These are phyloP conservation scores for Podarcis raffonei DNA, from an alignment of 2,113 vertebrate species.

Conservation along the genomic window DNA sequence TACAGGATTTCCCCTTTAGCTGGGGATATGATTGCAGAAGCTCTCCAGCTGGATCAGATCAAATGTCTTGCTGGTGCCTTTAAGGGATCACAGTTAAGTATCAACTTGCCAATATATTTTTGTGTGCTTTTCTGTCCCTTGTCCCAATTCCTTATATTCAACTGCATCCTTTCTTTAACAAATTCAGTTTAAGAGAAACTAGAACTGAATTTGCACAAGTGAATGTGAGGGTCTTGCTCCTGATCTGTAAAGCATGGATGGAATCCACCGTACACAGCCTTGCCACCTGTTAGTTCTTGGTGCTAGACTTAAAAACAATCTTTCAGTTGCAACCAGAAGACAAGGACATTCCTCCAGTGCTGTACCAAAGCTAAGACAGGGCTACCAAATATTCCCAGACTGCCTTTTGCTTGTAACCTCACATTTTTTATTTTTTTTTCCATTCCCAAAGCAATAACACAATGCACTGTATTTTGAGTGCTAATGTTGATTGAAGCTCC, in stretches of 20 bases:
- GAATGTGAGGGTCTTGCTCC: neutral
- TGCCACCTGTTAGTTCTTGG: neutral
- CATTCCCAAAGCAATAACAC: conserved; percentile 59
- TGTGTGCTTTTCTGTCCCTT: neutral
- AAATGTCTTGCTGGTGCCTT: neutral
- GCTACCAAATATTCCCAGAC: conserved; percentile 9
- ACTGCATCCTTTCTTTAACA: neutral
- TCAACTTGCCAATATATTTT: neutral
- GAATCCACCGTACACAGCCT: no score
- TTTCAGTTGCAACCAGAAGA: neutral
- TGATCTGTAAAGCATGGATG: neutral
- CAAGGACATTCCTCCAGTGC: neutral
- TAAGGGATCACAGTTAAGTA: neutral
- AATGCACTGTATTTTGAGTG: conserved; percentile 61
- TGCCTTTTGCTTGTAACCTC: conserved; percentile 47
- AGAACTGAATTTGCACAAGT: neutral
- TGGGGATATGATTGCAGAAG: neutral
- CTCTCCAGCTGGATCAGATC: no score
- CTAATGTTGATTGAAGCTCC: conserved; percentile 70
- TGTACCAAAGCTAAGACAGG: neutral
- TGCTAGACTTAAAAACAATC: neutral
- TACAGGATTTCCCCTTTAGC: neutral
- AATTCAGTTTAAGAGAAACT: neutral
- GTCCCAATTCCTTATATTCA: neutral
- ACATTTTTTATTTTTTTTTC: conserved; percentile 50